These are phyloP conservation scores for Ophraella communa DNA, from an alignment of 2,888 invertebrate species.

Conservation along the genomic window DNA sequence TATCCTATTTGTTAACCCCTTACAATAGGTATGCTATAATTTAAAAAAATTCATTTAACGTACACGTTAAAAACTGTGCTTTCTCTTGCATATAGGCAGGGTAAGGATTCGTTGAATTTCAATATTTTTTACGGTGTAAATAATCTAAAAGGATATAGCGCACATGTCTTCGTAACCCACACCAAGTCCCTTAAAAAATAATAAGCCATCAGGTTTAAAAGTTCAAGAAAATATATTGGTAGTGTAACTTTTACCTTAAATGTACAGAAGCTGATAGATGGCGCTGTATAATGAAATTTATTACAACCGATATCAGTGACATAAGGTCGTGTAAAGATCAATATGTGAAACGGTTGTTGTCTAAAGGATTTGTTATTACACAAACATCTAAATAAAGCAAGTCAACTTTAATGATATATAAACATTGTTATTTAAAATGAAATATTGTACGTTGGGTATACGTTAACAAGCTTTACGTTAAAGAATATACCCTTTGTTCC, in stretches of 20 bases:
- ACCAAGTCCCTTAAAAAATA: not conserved
- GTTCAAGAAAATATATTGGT: not conserved
- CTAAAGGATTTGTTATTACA: conserved; percentile 52
- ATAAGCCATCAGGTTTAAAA: not conserved
- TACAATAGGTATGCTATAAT: no score
- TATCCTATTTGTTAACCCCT: no score
- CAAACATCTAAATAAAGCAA: conserved; percentile 55
- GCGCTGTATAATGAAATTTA: conserved; percentile 20
- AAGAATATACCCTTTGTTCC: conserved; percentile 59
- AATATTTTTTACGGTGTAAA: not conserved
- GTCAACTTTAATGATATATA: conserved; percentile 57
- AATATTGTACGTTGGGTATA: conserved; percentile 57
- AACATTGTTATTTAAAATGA: conserved; percentile 60
- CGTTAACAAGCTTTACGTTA: conserved; percentile 59
- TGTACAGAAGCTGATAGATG: conserved; percentile 12
- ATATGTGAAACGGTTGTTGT: conserved; percentile 43
- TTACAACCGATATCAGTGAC: conserved; percentile 24
- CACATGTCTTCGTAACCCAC: not conserved
- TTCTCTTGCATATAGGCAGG: no score
- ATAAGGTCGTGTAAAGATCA: conserved; percentile 32
- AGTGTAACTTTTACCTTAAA: conserved; percentile 7
- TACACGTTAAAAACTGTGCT: no score
- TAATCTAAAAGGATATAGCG: not conserved
- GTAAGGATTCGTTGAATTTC: no score
- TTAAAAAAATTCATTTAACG: no score